Evolutionary conservation across 2,797 vertebrate genomes (phyloP), one percentile per base, ranked within the genome.

Genomic region (Sebastes dallii): DNA sequence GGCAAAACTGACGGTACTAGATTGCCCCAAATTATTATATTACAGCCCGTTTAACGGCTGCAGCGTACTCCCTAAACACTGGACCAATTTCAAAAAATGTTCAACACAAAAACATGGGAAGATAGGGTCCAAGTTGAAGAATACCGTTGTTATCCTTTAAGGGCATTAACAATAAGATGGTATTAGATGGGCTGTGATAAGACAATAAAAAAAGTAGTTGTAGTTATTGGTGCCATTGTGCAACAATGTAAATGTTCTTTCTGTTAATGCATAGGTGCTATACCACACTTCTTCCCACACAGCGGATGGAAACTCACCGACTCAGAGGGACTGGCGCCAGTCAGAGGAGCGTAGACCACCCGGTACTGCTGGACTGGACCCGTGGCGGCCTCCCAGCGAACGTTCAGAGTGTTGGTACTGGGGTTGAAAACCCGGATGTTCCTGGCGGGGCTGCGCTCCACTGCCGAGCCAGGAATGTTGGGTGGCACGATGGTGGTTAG

Each of bases 381-480:
- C 0, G 97, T 96, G n/a, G 99, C 98, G 11, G 97, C 92, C 78
- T 99, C 97, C 99, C 99, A 99, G 73, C 97, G 97, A 62, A 99
- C 97, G 5, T 97, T 98, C 78, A 99, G 94, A 77, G 95, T 97
- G 95, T 99, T 99, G 85, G 97, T 96, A 10, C 96, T 96, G 9
- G 99, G 99, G 89, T 99, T 98, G 90, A 95, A 99, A 82, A 99
- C 96, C 76, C 97, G 95, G 87, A 99, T 93, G 73, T 98, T 98
- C 89, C 95, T 97, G 54, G 96, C 97, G 11, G 97, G 94, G 85
- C 95, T 96, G 78, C 97, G 96, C 72, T 94, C 96, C 97, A 99
- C 98, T 99, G 83, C 22, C 3, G 16, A 12, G 56, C n/a, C 71
- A 32, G 66, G 24, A 80, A 86, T 65, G 46, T 61, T 39, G 24